Conservation (phyloP, 2,113 vertebrate species). For the Podilymbus podiceps region DNA sequence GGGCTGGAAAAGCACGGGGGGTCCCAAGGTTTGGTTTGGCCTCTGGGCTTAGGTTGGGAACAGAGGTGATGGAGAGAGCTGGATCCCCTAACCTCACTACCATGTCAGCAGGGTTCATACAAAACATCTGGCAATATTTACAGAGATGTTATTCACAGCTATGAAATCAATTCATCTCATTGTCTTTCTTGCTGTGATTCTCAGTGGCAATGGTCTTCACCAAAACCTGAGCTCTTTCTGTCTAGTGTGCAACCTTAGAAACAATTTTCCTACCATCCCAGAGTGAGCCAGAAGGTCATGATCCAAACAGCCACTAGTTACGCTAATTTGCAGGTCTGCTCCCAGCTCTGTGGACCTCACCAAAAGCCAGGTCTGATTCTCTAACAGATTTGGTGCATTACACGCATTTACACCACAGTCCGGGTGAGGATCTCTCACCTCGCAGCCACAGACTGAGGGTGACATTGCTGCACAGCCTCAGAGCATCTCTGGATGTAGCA, state of each 20-base stretch:
- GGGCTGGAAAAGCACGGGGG: background rate
- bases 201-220: background rate
- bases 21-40: background rate
- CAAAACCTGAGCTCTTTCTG: background rate
- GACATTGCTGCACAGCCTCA: background rate
- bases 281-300: background rate
- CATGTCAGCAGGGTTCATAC: background rate
- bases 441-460: background rate
- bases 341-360: background rate
- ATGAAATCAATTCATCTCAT: background rate
- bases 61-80: background rate
- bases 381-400: background rate
- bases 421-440: background rate
- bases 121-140: conserved; percentile 13
- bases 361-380: conserved; percentile 20
- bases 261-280: background rate
- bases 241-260: background rate
- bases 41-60: background rate
- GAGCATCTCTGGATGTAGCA: background rate
- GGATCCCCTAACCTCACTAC: background rate
- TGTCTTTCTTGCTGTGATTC: background rate
- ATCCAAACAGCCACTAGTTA: background rate
- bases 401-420: background rate
- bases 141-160: background rate
- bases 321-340: background rate